These are phyloP conservation scores for Apteryx owenii DNA, from an alignment of 2,113 vertebrate species.

Conservation along the genomic window DNA sequence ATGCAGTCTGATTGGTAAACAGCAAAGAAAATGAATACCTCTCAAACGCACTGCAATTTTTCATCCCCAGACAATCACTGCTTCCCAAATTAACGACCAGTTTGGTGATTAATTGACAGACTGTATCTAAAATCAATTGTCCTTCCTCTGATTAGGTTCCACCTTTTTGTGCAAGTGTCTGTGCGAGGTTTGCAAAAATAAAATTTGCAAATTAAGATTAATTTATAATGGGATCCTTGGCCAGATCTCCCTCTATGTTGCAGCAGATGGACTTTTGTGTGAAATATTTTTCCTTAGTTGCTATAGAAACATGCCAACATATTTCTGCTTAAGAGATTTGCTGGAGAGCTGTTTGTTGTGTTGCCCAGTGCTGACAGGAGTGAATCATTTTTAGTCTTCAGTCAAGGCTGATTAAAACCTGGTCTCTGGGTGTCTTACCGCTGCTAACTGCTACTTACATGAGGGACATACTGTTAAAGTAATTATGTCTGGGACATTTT, in stretches of 20 bases:
- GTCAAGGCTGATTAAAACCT: constrained; percentile 75
- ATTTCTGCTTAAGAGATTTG: constrained; percentile 78
- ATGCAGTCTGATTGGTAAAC: constrained; percentile 47
- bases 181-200: constrained; percentile 53
- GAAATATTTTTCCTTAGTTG: constrained; percentile 84
- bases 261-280: constrained; percentile 80
- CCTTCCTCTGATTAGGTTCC: neutral
- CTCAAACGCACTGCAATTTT: neutral
- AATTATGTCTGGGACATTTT: constrained; percentile 41
- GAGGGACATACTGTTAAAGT: constrained; percentile 64
- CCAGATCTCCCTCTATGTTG: constrained; percentile 75
- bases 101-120: neutral
- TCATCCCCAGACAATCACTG: neutral
- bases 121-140: neutral
- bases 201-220: constrained; percentile 76
- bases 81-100: neutral
- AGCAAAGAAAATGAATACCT: constrained; percentile 33
- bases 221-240: constrained; percentile 73
- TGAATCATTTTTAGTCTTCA: constrained; percentile 73
- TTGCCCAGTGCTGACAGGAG: constrained; percentile 70
- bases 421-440: constrained; percentile 60
- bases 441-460: constrained; percentile 54
- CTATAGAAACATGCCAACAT: constrained; percentile 83
- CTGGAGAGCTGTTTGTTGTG: constrained; percentile 79
- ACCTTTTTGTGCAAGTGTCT: neutral